phyloP scores from a whole-genome alignment of 2,113 vertebrate species.

The Lophius piscatorius region DNA sequence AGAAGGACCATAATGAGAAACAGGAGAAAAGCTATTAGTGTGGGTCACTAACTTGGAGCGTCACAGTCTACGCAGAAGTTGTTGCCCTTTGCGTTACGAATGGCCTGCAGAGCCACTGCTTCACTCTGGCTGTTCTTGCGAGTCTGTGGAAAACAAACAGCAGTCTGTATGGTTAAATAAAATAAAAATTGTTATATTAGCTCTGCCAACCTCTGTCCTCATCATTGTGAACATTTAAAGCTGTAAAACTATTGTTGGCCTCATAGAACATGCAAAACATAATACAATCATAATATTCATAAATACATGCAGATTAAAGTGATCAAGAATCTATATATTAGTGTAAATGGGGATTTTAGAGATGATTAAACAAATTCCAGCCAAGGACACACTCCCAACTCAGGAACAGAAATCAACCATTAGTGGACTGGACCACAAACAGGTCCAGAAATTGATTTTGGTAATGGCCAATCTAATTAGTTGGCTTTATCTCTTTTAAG shows the following conservation, averaged over 20 bases:
- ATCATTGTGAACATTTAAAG: conserved; percentile 11
- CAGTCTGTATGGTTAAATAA: neutral
- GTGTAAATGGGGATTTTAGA: conserved; percentile 1
- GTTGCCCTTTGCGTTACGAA: conserved; percentile 91
- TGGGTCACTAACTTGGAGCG: conserved; percentile 85
- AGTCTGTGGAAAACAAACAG: conserved; percentile 75
- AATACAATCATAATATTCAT: too few relatives aligned
- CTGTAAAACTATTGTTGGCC: conserved; percentile 1
- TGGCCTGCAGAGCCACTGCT: conserved; percentile 90
- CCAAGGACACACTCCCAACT: neutral
- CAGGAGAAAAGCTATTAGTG: neutral
- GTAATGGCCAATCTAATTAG: conserved; percentile 24
- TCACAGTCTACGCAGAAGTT: conserved; percentile 91
- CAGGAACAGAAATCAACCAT: conserved; percentile 8
- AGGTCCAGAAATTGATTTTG: conserved; percentile 4
- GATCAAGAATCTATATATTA: neutral
- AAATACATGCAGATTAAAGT: too few relatives aligned
- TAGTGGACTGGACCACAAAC: neutral
- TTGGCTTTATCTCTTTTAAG: conserved; percentile 6
- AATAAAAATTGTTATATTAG: neutral
- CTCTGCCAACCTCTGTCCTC: neutral
- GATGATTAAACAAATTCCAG: neutral
- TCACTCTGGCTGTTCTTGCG: conserved; percentile 92
- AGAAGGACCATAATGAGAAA: neutral
- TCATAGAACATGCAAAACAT: neutral